phyloP scores from a whole-genome alignment of 2,888 invertebrate species.

The Apocheima hispidaria region DNA sequence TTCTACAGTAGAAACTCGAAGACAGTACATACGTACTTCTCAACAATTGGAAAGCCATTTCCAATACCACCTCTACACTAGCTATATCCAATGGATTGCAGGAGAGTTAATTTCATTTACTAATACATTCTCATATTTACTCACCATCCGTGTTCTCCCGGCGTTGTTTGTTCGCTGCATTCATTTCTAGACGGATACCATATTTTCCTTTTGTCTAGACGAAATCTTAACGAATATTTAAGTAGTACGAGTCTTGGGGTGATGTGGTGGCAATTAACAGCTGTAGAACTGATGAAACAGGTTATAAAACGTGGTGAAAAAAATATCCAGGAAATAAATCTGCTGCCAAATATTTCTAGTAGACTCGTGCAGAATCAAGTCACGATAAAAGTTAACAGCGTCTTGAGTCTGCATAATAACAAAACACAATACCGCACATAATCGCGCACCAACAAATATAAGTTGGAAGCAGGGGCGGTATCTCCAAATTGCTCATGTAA shows the following conservation, averaged over 20 bases:
- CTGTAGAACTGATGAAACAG: not conserved
- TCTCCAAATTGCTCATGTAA: constrained; percentile 85
- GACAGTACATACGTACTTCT: not conserved
- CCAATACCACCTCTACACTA: constrained; percentile 34
- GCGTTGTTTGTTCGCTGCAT: constrained; percentile 77
- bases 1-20: constrained; percentile 23
- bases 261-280: constrained; percentile 41
- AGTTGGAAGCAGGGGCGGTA: constrained; percentile 71
- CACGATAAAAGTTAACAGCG: constrained; percentile 31
- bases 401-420: constrained; percentile 41
- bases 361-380: constrained; percentile 9
- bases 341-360: constrained; percentile 8
- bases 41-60: constrained; percentile 37
- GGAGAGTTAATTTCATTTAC: constrained; percentile 82
- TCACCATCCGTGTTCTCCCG: constrained; percentile 55
- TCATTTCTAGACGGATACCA: constrained; percentile 75
- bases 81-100: constrained; percentile 67
- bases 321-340: not conserved
- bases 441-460: constrained; percentile 67
- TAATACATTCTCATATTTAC: constrained; percentile 79
- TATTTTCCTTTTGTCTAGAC: constrained; percentile 86
- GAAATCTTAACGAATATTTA: constrained; percentile 84
- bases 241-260: constrained; percentile 60
- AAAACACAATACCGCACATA: constrained; percentile 50
- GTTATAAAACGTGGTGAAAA: not conserved